Conservation (phyloP, 1,140 invertebrate genomes). For the Pemphigus obesinymphae region DNA sequence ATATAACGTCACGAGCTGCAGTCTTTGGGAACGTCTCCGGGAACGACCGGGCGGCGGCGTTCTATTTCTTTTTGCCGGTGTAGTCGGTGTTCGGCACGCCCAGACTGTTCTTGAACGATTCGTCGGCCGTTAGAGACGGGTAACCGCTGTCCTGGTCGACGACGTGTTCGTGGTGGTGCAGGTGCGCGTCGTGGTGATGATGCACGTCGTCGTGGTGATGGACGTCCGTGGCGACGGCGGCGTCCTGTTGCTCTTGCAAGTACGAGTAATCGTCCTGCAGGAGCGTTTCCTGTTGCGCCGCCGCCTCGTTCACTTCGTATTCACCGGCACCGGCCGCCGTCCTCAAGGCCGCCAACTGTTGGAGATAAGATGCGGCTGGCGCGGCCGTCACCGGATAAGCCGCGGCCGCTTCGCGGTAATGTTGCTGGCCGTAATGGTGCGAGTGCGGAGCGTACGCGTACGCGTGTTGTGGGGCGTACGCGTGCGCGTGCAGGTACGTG, state of each 20-base stretch:
- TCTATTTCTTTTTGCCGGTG: conserved; percentile 8
- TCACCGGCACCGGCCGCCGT: neutral
- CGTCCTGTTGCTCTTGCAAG: neutral
- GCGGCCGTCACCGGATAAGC: neutral
- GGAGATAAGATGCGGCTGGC: neutral
- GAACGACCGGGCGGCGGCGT: too few species aligned
- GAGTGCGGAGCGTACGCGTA: neutral
- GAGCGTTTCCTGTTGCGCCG: neutral
- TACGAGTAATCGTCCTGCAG: neutral
- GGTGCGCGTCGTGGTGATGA: too few species aligned
- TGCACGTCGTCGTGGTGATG: neutral
- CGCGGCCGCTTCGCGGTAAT: neutral
- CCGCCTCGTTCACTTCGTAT: neutral
- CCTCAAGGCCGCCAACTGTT: neutral
- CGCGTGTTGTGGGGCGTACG: neutral
- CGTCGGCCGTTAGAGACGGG: neutral
- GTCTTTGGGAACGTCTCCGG: neutral
- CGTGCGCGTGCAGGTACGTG: neutral
- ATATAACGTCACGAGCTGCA: neutral
- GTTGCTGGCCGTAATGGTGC: neutral
- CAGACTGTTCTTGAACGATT: neutral
- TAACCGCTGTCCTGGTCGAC: conserved; percentile 2
- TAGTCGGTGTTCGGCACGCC: conserved; percentile 19
- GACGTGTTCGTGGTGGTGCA: neutral
- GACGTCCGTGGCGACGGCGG: neutral